Percentiles rank a stretch among this genome's conserved stretches.
Conservation (phyloP, 2,797 vertebrate genomes). For the Petrocephalus sullivani region DNA sequence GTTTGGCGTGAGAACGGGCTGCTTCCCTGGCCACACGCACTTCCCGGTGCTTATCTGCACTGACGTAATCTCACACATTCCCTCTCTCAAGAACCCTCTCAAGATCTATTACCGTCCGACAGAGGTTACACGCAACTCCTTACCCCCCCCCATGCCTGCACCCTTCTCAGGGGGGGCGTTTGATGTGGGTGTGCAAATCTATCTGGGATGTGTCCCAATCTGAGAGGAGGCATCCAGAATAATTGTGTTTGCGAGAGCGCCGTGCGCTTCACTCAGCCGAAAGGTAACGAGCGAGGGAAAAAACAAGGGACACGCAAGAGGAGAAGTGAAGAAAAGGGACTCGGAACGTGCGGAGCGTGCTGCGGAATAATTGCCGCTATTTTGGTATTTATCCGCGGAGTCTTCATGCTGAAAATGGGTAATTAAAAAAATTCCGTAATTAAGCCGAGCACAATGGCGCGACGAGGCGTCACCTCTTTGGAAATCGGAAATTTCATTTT, state of each 20-base stretch:
- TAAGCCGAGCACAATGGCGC: background rate
- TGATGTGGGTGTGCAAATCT: constrained; percentile 20
- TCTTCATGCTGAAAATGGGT: constrained; percentile 34
- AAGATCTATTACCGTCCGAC: constrained; percentile 32
- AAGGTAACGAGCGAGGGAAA: constrained; percentile 29
- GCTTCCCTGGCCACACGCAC: background rate
- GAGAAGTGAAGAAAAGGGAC: constrained; percentile 32
- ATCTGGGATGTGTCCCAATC: constrained; percentile 18
- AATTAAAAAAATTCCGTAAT: constrained; percentile 14
- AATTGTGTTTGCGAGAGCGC: constrained; percentile 27
- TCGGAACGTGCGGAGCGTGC: constrained; percentile 9
- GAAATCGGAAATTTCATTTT: background rate
- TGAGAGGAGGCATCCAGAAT: constrained; percentile 29
- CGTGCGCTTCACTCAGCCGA: constrained; percentile 33
- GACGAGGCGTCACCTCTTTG: background rate
- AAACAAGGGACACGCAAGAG: constrained; percentile 30
- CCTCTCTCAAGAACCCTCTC: constrained; percentile 23
- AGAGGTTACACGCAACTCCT: constrained; percentile 18
- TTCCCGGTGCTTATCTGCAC: constrained; percentile 26
- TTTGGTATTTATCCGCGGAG: constrained; percentile 34
- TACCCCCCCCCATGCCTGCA: background rate
- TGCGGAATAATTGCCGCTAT: constrained; percentile 32
- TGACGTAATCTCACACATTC: constrained; percentile 39
- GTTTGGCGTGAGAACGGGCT: background rate
- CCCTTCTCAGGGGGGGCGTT: background rate